Conservation (phyloP, 2,113 vertebrate genomes). For the Psittacula cyanocephala region DNA sequence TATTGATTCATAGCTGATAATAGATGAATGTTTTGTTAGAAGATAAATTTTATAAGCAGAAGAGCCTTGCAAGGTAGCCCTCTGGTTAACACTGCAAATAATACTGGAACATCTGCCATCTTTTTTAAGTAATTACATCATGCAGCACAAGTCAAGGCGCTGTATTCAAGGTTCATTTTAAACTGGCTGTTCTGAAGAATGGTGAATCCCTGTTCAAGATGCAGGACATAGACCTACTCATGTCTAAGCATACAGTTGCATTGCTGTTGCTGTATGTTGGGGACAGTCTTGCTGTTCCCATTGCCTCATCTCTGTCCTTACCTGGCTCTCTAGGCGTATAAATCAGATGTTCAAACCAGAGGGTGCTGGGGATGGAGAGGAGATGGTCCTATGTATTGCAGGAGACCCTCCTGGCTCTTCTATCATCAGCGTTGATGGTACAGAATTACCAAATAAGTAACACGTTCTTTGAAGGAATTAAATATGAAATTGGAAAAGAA, state of each 20-base stretch:
- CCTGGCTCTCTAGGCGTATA: neutral
- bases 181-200: neutral
- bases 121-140: accelerated
- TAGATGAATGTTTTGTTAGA: neutral
- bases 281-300: neutral
- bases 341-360: accelerated
- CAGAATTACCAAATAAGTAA: neutral
- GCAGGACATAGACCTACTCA: neutral
- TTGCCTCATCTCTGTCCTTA: neutral
- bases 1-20: neutral
- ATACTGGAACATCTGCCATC: neutral
- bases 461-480: neutral
- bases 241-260: accelerated
- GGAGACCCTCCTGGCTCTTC: neutral
- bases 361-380: neutral
- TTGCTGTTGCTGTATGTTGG: neutral
- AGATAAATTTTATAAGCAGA: neutral
- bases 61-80: neutral
- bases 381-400: neutral
- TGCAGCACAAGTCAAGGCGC: neutral
- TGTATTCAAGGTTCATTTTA: neutral
- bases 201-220: neutral
- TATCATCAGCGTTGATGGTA: neutral
- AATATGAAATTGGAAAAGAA: neutral
- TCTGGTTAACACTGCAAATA: neutral